Conservation (phyloP, 2,888 invertebrate species). For the Thymelicus acteon region DNA sequence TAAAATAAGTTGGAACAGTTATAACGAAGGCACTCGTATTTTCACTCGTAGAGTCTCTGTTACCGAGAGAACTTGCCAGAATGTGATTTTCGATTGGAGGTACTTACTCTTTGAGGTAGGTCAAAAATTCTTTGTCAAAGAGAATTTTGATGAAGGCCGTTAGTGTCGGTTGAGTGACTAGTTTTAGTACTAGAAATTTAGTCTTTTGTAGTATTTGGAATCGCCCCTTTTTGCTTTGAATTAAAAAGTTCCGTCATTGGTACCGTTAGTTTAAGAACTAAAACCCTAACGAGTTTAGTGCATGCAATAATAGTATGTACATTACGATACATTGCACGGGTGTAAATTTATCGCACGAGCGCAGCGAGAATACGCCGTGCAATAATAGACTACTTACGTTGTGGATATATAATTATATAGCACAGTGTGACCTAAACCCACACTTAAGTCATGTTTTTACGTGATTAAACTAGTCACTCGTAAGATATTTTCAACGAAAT, state of each 20-base stretch:
- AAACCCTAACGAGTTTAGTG: no score
- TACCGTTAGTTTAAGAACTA: no score
- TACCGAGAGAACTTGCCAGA: slow-evolving; percentile 4
- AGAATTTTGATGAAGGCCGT: slow-evolving; percentile 23
- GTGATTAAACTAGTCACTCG: no score
- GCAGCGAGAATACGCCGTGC: no score
- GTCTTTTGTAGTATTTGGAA: not conserved
- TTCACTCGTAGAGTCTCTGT: not conserved
- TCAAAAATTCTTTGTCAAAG: slow-evolving; percentile 21
- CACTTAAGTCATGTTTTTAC: no score
- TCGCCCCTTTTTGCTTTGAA: not conserved
- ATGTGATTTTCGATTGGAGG: slow-evolving; percentile 12
- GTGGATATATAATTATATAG: no score
- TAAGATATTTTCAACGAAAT: no score
- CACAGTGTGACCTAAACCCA: no score
- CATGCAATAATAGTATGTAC: no score
- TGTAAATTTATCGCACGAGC: no score
- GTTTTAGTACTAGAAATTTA: slow-evolving; percentile 14
- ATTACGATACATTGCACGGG: no score
- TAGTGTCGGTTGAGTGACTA: slow-evolving; percentile 15
- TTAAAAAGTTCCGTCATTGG: not conserved
- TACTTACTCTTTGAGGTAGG: slow-evolving; percentile 23
- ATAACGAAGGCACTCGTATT: slow-evolving; percentile 3
- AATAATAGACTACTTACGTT: no score
- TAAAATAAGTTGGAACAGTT: not conserved